Evolutionary conservation across 2,797 vertebrate genomes (phyloP), one percentile per base, ranked within the genome.

Genomic region (Phalanger gymnotis): DNA sequence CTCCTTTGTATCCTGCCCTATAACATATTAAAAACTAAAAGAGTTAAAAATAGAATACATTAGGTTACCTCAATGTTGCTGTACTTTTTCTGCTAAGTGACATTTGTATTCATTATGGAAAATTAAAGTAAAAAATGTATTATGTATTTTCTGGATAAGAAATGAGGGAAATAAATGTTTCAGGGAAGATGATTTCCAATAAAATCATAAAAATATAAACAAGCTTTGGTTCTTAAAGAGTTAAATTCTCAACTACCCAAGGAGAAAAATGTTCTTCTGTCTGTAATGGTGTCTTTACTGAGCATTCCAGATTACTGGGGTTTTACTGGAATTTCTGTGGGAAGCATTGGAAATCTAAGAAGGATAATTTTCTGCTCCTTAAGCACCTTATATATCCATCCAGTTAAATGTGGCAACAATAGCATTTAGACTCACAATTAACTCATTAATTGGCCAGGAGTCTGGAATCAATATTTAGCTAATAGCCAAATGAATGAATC

Each of bases 401-500:
- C 52, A 91, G 93, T 73, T 40, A 92, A 94, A 94, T 54, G 94
- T 13, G 95, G 10, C 52, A 30, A 90, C 30, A 92, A 90, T 4
- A 51, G 1, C n/a, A 16, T 94, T 53, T 19, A 52, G 61, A 5
- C 55, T 56, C 4, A 1, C 11, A 31, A 2, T 90, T 92, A 96
- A 90, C n/a, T 61, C 2, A 1, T 4, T 47, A 92, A 97, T 92
- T 90, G 91, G 66, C 3, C 47, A 91, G 53, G 47, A 96, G 92
- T 28, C 97, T 58, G 52, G 22, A 93, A 96, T 97, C 96, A 52
- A 90, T 93, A 97, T 95, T 96, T 89, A 96, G 94, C 91, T 97
- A 96, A 97, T 93, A 96, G 98, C 91, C 92, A 96, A 96, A 94
- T 58, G 94, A 94, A 92, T 93, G 95, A 97, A 90, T 97, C 94